Percentiles rank a stretch among this genome's conserved stretches.
These are phyloP conservation scores for Eciton burchellii DNA, from an alignment of 1,140 invertebrate genomes.

Conservation along the genomic window DNA sequence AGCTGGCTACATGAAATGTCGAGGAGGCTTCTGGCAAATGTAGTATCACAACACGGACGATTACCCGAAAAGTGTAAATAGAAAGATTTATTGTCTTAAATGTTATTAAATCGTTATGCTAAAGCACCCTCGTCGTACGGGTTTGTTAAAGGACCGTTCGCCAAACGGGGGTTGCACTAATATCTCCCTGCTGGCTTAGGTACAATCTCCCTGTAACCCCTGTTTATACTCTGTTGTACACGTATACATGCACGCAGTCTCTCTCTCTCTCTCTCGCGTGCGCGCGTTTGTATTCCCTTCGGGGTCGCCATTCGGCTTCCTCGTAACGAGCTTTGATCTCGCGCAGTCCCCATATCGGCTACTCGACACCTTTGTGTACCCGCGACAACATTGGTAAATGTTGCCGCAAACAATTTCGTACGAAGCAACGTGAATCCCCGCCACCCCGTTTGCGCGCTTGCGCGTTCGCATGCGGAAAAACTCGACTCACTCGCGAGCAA, in stretches of 20 bases:
- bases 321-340: constrained; percentile 76
- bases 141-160: constrained; percentile 36
- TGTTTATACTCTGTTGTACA: constrained; percentile 51
- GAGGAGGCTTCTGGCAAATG: not conserved
- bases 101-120: not conserved
- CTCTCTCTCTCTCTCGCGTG: constrained; percentile 2
- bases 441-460: constrained; percentile 30
- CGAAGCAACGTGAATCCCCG: constrained; percentile 29
- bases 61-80: not conserved
- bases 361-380: constrained; percentile 72
- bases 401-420: constrained; percentile 65
- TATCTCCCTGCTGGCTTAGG: constrained; percentile 27
- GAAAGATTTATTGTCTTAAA: constrained; percentile 9
- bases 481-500: constrained; percentile 7
- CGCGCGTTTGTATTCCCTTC: constrained; percentile 5
- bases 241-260: too few species aligned
- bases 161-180: constrained; percentile 6
- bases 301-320: constrained; percentile 9
- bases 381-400: constrained; percentile 47
- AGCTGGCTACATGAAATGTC: too few species aligned
- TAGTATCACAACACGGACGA: not conserved
- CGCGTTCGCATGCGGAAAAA: constrained; percentile 51
- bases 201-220: constrained; percentile 60
- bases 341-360: constrained; percentile 67
- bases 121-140: constrained; percentile 31